These are phyloP conservation scores for Strigamia crassipes DNA, from an alignment of 2,888 invertebrate species.

Conservation along the genomic window DNA sequence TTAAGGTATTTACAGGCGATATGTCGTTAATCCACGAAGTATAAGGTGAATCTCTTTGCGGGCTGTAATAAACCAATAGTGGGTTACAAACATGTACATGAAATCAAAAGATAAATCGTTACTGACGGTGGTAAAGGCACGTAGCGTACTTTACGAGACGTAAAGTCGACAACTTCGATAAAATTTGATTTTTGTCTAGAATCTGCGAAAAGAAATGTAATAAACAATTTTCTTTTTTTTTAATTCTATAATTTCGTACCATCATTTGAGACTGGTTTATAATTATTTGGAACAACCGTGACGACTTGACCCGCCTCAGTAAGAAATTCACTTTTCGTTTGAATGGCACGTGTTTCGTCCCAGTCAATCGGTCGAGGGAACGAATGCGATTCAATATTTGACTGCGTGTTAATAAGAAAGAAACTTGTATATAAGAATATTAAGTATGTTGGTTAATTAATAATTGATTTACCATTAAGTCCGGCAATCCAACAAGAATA, in stretches of 20 bases:
- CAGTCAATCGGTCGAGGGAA: conserved; percentile 55
- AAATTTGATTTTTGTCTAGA: background rate
- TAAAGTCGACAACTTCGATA: conserved; percentile 64
- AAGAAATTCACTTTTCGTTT: conserved; percentile 52
- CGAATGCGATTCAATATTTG: conserved; percentile 56
- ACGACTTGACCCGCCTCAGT: conserved; percentile 57
- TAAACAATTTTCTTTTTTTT: background rate
- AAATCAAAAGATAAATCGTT: background rate
- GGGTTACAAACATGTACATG: background rate
- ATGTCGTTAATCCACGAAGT: conserved; percentile 61
- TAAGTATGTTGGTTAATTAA: background rate
- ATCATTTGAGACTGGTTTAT: background rate
- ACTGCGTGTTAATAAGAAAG: background rate
- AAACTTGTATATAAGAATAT: background rate
- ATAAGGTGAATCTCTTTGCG: conserved; percentile 58
- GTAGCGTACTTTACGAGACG: conserved; percentile 62
- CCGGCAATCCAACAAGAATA: conserved; percentile 63
- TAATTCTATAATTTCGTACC: background rate
- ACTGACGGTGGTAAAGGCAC: conserved; percentile 64
- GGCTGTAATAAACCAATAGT: conserved; percentile 52
- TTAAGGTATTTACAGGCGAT: conserved; percentile 60
- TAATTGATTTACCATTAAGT: conserved; percentile 51
- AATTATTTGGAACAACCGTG: conserved; percentile 53
- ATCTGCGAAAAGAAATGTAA: background rate
- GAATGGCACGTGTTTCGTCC: conserved; percentile 37